phyloP scores from a whole-genome alignment of 2,113 vertebrate genomes.

The Xenopus borealis region DNA sequence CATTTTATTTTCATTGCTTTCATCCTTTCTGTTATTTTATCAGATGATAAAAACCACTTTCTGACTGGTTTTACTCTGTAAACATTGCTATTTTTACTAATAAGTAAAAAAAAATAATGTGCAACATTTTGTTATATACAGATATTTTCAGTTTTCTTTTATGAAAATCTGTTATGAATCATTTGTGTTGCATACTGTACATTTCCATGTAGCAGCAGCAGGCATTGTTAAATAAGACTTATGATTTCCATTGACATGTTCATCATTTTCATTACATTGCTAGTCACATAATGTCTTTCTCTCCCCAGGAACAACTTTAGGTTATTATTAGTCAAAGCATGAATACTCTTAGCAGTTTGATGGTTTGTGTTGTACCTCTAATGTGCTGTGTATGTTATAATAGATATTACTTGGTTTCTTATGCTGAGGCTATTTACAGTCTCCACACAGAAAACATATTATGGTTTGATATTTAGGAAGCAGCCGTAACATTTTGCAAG shows the following conservation, averaged over 20 bases:
- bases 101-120: no score
- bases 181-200: not conserved
- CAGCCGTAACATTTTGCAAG: no score
- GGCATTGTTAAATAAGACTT: slow-evolving; percentile 39
- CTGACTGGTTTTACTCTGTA: no score
- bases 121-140: no score
- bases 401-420: not conserved
- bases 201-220: not conserved
- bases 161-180: slow-evolving; percentile 10
- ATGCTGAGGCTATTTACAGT: no score
- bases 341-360: not conserved
- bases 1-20: no score
- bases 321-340: slow-evolving; percentile 32
- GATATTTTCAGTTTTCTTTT: not conserved
- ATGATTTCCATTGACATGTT: slow-evolving; percentile 29
- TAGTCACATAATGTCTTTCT: slow-evolving; percentile 28
- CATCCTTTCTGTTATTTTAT: no score
- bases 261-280: slow-evolving; percentile 35
- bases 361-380: not conserved
- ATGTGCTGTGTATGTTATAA: slow-evolving; percentile 13
- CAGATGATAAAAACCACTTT: no score
- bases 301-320: slow-evolving; percentile 15
- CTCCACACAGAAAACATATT: no score
- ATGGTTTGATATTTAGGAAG: no score
- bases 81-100: no score